Evolutionary conservation across 1,140 invertebrate genomes (phyloP).

Genomic region (Bombus ignitus): DNA sequence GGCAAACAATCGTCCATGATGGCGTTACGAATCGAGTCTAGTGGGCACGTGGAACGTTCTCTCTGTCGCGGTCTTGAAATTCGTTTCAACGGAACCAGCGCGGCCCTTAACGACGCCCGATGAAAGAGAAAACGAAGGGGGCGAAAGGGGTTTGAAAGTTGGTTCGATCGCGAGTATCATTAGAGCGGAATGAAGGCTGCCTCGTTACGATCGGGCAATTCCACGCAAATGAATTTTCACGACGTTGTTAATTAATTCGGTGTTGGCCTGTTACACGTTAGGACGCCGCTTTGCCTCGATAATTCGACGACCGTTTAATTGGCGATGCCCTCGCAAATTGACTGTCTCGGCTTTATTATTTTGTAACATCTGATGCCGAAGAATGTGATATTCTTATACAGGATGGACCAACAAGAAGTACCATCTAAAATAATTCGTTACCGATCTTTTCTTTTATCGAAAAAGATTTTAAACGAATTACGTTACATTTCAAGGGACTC

Average conservation of each 20-base stretch:
- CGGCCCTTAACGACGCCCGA: not conserved
- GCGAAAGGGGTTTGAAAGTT: not conserved
- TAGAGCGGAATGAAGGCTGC: not conserved
- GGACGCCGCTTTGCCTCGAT: not conserved
- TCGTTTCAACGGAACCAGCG: slow-evolving; percentile 8
- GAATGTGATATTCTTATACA: too few species aligned
- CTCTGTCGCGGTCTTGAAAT: slow-evolving; percentile 10
- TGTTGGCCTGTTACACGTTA: not conserved
- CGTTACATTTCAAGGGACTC: too few species aligned
- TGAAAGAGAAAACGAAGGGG: not conserved
- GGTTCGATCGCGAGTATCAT: not conserved
- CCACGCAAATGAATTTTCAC: slow-evolving; percentile 17
- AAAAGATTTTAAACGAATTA: too few species aligned
- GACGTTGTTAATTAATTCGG: slow-evolving; percentile 20
- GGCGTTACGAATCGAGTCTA: not conserved
- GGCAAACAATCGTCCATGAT: slow-evolving; percentile 24
- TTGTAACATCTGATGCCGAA: too few species aligned
- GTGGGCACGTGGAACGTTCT: not conserved
- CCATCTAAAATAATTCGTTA: too few species aligned
- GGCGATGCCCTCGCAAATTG: slow-evolving; percentile 1
- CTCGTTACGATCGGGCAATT: slow-evolving; percentile 4
- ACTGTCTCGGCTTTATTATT: not conserved
- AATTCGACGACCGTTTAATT: slow-evolving; percentile 8
- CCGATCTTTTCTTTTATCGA: too few species aligned
- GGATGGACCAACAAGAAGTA: too few species aligned